phyloP scores from a whole-genome alignment of 2,888 invertebrate species.

The Andrena minutula region DNA sequence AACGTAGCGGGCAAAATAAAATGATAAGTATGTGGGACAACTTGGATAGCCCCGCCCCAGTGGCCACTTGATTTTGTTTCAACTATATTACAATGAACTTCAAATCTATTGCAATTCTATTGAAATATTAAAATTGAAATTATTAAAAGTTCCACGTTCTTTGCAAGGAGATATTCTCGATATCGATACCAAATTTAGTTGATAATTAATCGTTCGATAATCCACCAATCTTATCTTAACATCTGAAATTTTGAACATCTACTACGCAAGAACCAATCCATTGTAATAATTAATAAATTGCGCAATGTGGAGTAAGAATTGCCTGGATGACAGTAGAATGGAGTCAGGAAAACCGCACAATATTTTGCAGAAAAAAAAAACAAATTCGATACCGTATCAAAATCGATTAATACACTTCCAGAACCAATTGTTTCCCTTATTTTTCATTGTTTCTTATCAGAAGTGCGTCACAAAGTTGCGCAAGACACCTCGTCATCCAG shows the following conservation, averaged over 20 bases:
- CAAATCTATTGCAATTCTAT: background rate
- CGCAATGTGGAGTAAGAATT: background rate
- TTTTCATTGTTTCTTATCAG: slow-evolving; percentile 21
- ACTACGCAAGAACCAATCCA: background rate
- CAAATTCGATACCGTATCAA: slow-evolving; percentile 9
- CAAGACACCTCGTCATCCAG: background rate
- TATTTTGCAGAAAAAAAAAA: slow-evolving; percentile 13
- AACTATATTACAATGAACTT: background rate
- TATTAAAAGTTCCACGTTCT: background rate
- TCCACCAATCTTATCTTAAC: no score
- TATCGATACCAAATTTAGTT: background rate
- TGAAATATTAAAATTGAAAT: no score
- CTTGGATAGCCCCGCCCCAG: background rate
- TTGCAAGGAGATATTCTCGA: background rate
- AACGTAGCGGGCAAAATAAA: background rate
- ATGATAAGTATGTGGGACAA: background rate
- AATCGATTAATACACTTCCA: background rate
- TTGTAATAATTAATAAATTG: background rate
- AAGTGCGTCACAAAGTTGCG: background rate
- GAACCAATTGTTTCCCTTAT: background rate
- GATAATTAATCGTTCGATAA: background rate
- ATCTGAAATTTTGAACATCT: no score
- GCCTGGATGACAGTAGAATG: background rate
- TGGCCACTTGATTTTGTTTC: background rate
- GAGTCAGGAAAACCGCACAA: background rate